Evolutionary conservation across 2,888 invertebrate species (phyloP).

Genomic region (Folsomia candida): DNA sequence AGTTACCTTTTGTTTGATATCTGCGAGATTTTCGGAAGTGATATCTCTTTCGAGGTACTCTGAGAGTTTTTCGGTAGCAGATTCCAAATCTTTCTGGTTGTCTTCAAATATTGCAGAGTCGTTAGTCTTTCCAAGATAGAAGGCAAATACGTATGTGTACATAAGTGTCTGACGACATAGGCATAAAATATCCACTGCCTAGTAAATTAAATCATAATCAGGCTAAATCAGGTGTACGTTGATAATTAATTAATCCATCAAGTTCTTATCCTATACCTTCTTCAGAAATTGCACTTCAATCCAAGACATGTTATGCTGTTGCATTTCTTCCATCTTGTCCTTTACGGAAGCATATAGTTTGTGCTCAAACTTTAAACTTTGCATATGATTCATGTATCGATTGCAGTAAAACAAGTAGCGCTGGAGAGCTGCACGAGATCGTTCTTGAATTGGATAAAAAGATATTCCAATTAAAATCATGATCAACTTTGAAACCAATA

Average conservation of each 20-base stretch:
- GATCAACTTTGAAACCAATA: no score
- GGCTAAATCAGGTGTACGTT: background rate
- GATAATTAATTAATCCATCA: no score
- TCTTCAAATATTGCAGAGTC: conserved; percentile 98
- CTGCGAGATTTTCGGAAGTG: conserved; percentile 92
- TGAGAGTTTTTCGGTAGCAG: conserved; percentile 93
- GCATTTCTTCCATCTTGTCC: conserved; percentile 99
- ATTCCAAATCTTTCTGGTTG: conserved; percentile 96
- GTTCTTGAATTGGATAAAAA: no score
- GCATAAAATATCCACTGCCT: conserved; percentile 91
- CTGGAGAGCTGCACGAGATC: conserved; percentile 87
- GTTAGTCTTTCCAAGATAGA: conserved; percentile 95
- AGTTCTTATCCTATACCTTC: conserved; percentile 57
- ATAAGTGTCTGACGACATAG: conserved; percentile 96
- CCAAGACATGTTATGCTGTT: conserved; percentile 99
- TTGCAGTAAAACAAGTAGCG: conserved; percentile 98
- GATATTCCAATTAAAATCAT: no score
- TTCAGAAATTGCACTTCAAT: conserved; percentile 98
- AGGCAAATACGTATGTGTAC: conserved; percentile 99
- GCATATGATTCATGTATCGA: conserved; percentile 99
- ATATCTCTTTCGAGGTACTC: conserved; percentile 98
- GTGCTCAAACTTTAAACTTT: conserved; percentile 94
- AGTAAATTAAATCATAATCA: background rate
- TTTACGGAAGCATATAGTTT: conserved; percentile 94
- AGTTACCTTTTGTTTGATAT: conserved; percentile 99